phyloP scores from a whole-genome alignment of 2,888 invertebrate species.

The Dolichopus griseipennis region DNA sequence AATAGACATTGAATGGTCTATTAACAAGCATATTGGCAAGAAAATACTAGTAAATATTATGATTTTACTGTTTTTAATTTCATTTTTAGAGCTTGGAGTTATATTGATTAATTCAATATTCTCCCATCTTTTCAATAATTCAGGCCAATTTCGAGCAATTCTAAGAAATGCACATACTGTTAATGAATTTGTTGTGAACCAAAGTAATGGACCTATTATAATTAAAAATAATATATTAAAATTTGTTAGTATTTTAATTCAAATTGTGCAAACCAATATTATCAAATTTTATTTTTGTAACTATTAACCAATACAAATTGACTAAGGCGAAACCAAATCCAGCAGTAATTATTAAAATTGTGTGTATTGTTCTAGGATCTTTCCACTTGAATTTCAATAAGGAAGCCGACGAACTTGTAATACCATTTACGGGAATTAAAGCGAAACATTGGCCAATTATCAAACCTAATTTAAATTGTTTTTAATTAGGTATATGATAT shows the following conservation, averaged over 20 bases:
- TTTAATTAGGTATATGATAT: not conserved
- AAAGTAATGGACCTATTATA: slow-evolving; percentile 24
- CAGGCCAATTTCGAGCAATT: slow-evolving; percentile 44
- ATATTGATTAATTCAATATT: slow-evolving; percentile 31
- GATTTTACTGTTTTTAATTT: slow-evolving; percentile 17
- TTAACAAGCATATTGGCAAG: slow-evolving; percentile 21
- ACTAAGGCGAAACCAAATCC: slow-evolving; percentile 14
- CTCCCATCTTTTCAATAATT: slow-evolving; percentile 40
- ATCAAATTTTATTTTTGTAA: slow-evolving; percentile 17
- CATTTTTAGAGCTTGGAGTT: slow-evolving; percentile 17
- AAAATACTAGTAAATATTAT: slow-evolving; percentile 20
- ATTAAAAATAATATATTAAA: not conserved
- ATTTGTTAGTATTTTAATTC: not conserved
- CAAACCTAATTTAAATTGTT: slow-evolving; percentile 35
- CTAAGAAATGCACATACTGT: slow-evolving; percentile 34
- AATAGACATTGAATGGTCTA: slow-evolving; percentile 51
- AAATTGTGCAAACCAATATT: slow-evolving; percentile 18
- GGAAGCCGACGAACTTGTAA: slow-evolving; percentile 35
- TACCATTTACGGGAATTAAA: slow-evolving; percentile 43
- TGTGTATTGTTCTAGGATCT: slow-evolving; percentile 17
- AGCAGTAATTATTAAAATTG: slow-evolving; percentile 11
- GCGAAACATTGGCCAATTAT: slow-evolving; percentile 44
- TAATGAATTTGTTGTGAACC: slow-evolving; percentile 23
- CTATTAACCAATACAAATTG: slow-evolving; percentile 17
- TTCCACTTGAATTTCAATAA: slow-evolving; percentile 34